phyloP scores from a whole-genome alignment of 2,797 vertebrate genomes.

The Petrocephalus schoutedeni region DNA sequence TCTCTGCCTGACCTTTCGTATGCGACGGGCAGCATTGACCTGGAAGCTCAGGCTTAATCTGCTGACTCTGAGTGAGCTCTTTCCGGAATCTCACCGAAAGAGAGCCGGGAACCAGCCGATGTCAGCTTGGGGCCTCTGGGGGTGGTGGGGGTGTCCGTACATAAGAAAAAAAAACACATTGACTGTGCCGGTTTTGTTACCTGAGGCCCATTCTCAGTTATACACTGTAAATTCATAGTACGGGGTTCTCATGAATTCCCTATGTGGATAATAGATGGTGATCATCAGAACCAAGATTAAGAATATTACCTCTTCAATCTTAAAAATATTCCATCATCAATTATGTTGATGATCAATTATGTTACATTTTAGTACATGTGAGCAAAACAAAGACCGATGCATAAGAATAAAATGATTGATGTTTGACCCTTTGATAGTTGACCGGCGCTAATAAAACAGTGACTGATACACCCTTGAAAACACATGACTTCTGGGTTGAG shows the following conservation, averaged over 20 bases:
- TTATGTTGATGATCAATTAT: background rate
- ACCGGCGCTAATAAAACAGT: background rate
- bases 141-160: background rate
- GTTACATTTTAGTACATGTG: background rate
- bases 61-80: background rate
- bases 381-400: background rate
- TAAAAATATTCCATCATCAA: background rate
- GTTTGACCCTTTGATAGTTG: background rate
- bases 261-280: background rate
- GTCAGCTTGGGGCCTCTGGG: background rate
- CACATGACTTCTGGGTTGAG: background rate
- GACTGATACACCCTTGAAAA: background rate
- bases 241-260: background rate
- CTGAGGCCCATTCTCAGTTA: background rate
- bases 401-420: background rate
- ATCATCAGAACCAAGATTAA: background rate
- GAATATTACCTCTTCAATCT: background rate
- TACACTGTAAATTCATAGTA: background rate
- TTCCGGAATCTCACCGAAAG: background rate
- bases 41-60: slow-evolving; percentile 33
- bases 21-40: slow-evolving; percentile 1
- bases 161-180: background rate
- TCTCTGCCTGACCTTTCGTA: background rate
- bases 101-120: background rate
- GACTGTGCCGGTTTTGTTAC: background rate